Evolutionary conservation across 1,140 invertebrate species (phyloP).

Genomic region (Drosophila pandora): DNA sequence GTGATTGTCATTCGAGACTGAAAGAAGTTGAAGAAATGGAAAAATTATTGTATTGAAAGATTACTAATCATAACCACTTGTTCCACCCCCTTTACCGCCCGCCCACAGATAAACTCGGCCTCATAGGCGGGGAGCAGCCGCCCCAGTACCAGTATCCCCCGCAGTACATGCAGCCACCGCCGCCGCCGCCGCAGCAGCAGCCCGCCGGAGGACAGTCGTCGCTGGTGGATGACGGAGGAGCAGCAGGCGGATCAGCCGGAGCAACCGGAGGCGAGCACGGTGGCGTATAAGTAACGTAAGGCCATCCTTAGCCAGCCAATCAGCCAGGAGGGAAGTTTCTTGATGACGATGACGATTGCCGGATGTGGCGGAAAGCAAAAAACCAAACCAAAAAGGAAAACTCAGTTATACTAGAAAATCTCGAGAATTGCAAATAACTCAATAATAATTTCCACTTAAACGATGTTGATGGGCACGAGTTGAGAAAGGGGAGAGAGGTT

Average conservation of each 20-base stretch:
- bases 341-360: constrained; percentile 16
- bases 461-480: constrained; percentile 26
- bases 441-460: constrained; percentile 63
- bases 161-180: constrained; percentile 82
- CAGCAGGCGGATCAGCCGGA: constrained; percentile 36
- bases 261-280: constrained; percentile 46
- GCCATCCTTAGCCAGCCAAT: constrained; percentile 21
- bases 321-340: constrained; percentile 31
- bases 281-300: constrained; percentile 67
- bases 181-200: constrained; percentile 65
- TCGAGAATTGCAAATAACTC: constrained; percentile 59
- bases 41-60: background rate
- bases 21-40: constrained; percentile 7
- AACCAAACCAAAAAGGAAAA: constrained; percentile 39
- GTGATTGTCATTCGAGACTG: constrained; percentile 65
- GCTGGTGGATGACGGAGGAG: constrained; percentile 53
- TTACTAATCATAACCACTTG: background rate
- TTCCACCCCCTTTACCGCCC: constrained; percentile 6
- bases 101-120: constrained; percentile 76
- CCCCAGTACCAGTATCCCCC: constrained; percentile 81
- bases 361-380: constrained; percentile 17
- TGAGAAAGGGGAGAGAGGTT: constrained; percentile 36
- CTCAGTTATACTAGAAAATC: constrained; percentile 75
- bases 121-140: constrained; percentile 84
- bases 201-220: constrained; percentile 71